Base-by-base conservation (phyloP, 2,888 invertebrate genomes). In the Lysandra coridon region DNA sequence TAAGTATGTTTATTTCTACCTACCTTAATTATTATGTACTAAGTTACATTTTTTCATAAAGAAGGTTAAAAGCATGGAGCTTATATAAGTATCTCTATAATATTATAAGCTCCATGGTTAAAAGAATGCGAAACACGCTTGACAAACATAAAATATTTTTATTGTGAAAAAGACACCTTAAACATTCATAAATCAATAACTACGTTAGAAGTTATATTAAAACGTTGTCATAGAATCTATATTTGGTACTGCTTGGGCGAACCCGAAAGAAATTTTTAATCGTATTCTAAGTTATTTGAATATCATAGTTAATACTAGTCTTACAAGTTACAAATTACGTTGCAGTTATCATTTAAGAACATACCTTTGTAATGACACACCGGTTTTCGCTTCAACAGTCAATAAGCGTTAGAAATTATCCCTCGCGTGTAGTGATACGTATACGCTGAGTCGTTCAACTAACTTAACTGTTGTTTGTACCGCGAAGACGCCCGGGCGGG, bases 401-500 rank as follows among this genome's bases (percentile, higher is more conserved):
- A 30, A 33, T 17, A 57, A 76, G 14, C 33, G 14, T 30, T 57
- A 53, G 33, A 49, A 30, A 33, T 17, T 30, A 30, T 44, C 10
- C 2, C 30, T 33, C 23, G 30, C 49, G 57, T 33, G 49, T 14
- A 14, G 14, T 17, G 33, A 76, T 44, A 44, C 49, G 76, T 76
- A 53, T 57, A 57, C 53, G 7, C 14, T 33, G 53, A 14, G 75
- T 30, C 75, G 75, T 75, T 44, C 33, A 33, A 76, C 76, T 75
- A 76, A 57, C 76, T 76, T 76, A 76, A 76, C 76, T 76, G 76
- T 76, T 33, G 76, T 53, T 57, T 76, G 76, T 53, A 30, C 44
- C 49, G 76, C 53, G 53, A 76, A 76, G 76, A 76, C 76, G 76
- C 57, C 57, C 76, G 76, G 53, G 76, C 76, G 76, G 53, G 76